A percentile compares a stretch with the other conserved stretches of the same genome.
phyloP scores from a whole-genome alignment of 2,797 vertebrate species.

The Myotis planiceps region DNA sequence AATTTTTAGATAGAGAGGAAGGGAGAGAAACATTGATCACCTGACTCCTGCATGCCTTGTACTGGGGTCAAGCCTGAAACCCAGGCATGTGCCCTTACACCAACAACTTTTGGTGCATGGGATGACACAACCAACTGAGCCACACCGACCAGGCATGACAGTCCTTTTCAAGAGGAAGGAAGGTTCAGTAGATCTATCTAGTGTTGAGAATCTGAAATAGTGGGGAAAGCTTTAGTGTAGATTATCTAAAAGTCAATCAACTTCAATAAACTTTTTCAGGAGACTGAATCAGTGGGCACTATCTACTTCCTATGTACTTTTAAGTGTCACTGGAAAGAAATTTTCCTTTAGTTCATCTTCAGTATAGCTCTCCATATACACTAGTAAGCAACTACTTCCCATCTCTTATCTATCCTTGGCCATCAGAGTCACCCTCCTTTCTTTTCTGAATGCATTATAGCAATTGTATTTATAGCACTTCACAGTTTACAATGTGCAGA shows the following conservation, averaged over 20 bases:
- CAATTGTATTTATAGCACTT: background rate
- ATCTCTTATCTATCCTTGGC: background rate
- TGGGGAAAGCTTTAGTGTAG: background rate
- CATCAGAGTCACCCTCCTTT: background rate
- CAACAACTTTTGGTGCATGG: too few species aligned
- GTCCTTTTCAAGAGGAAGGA: background rate
- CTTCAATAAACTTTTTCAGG: background rate
- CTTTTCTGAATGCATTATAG: background rate
- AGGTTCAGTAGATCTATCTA: background rate
- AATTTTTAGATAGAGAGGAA: too few species aligned
- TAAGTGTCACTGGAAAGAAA: background rate
- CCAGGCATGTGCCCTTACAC: too few species aligned
- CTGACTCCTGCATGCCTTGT: too few species aligned
- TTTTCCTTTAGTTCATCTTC: background rate
- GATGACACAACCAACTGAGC: too few species aligned
- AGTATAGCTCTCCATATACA: background rate
- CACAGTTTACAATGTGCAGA: too few species aligned
- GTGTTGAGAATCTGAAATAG: background rate
- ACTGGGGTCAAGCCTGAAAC: too few species aligned
- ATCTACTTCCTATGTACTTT: background rate
- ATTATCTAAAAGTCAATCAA: background rate
- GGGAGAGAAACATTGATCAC: too few species aligned
- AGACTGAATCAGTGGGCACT: background rate
- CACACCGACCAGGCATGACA: background rate
- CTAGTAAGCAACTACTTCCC: background rate